A percentile compares a stretch with the other conserved stretches of the same genome.
Evolutionary conservation across 2,888 invertebrate species (phyloP).

Genomic region (Parochlus steinenii): DNA sequence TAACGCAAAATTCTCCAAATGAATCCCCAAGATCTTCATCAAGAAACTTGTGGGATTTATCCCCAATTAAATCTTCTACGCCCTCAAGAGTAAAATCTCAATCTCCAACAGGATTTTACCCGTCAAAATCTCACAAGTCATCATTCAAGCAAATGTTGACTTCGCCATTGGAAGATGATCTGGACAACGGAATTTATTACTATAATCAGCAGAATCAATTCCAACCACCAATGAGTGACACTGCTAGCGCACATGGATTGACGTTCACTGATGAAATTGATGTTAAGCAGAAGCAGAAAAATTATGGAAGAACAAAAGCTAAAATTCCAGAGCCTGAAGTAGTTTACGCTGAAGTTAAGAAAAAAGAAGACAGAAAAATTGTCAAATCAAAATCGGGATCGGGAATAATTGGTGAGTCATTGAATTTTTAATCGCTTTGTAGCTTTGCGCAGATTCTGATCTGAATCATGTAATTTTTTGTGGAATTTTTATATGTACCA

Average conservation of each 20-base stretch:
- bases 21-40: no score
- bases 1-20: no score
- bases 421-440: background rate
- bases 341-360: slow-evolving; percentile 7
- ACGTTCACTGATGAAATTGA: slow-evolving; percentile 6
- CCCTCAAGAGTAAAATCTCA: slow-evolving; percentile 8
- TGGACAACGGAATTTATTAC: slow-evolving; percentile 7
- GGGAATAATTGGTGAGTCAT: slow-evolving; percentile 10
- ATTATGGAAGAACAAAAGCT: slow-evolving; percentile 1
- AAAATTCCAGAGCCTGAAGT: slow-evolving; percentile 5
- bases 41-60: no score
- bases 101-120: background rate
- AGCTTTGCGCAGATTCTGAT: background rate
- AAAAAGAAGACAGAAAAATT: slow-evolving; percentile 7
- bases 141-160: slow-evolving; percentile 7
- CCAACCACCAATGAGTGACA: slow-evolving; percentile 8
- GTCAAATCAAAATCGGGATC: slow-evolving; percentile 11
- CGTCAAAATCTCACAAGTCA: slow-evolving; percentile 2
- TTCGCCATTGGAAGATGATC: slow-evolving; percentile 10
- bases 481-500: no score
- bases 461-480: slow-evolving; percentile 30
- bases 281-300: background rate
- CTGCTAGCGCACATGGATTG: slow-evolving; percentile 9
- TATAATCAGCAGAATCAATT: slow-evolving; percentile 8
- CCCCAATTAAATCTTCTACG: slow-evolving; percentile 3